A percentile compares a stretch with the other conserved stretches of the same genome.
Evolutionary conservation across 2,888 invertebrate genomes (phyloP).

Genomic region (Balanococcus diminutus): DNA sequence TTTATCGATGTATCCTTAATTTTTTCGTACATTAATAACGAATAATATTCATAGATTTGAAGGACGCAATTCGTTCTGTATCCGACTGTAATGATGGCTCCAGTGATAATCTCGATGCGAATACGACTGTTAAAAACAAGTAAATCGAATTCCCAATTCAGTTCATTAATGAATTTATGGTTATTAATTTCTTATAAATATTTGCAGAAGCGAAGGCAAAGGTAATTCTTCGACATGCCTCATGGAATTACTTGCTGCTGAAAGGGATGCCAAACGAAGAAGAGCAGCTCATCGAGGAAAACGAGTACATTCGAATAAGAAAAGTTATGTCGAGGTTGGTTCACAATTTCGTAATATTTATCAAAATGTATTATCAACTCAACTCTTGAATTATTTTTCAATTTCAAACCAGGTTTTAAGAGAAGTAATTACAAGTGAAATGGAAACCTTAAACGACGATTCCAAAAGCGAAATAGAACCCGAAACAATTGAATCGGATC

Average conservation of each 20-base stretch:
- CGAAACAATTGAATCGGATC: not conserved
- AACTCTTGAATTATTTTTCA: not conserved
- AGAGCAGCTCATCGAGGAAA: constrained; percentile 66
- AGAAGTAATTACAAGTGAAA: constrained; percentile 64
- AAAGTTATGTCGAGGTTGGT: constrained; percentile 66
- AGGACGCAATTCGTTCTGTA: not conserved
- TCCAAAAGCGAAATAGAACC: constrained; percentile 2
- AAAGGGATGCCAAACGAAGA: constrained; percentile 69
- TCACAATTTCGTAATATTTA: not conserved
- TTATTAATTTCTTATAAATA: no score
- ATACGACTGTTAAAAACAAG: not conserved
- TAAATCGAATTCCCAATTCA: not conserved
- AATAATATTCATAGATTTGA: constrained; percentile 31
- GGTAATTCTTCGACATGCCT: constrained; percentile 47
- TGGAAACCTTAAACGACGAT: constrained; percentile 56
- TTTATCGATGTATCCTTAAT: not conserved
- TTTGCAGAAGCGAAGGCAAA: not conserved
- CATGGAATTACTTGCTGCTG: constrained; percentile 65
- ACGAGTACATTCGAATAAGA: constrained; percentile 65
- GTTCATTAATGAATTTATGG: not conserved
- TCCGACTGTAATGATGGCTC: not conserved
- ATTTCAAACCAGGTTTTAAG: constrained; percentile 61
- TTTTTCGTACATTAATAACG: not conserved
- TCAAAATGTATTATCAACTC: not conserved
- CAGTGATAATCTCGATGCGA: not conserved